Conservation (phyloP, 2,888 invertebrate species). For the Drosophila niveifrons region DNA sequence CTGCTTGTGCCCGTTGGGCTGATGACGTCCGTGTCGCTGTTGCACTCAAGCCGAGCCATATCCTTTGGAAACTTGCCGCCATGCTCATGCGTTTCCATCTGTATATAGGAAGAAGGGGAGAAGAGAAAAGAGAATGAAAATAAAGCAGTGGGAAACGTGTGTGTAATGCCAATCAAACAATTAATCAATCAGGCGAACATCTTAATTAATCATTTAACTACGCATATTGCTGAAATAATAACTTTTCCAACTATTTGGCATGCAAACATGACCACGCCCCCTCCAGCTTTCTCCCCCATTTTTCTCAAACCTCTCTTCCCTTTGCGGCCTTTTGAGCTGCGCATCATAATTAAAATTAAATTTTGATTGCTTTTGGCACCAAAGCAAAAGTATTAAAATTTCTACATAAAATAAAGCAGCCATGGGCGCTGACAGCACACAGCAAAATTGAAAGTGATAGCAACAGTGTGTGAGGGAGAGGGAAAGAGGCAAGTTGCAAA, state of each 20-base stretch:
- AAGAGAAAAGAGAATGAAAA: constrained; percentile 2
- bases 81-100: constrained; percentile 82
- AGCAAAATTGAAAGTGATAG: background rate
- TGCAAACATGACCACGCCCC: constrained; percentile 1
- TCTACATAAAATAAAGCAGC: constrained; percentile 36
- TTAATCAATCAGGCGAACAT: background rate
- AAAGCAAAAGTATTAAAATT: constrained; percentile 37
- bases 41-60: constrained; percentile 75
- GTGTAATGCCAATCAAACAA: background rate
- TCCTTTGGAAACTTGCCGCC: constrained; percentile 80
- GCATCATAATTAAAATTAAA: constrained; percentile 69
- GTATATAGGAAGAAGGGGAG: background rate
- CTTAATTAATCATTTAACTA: background rate
- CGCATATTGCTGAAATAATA: background rate
- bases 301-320: background rate
- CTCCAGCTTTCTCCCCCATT: background rate
- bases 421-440: constrained; percentile 19
- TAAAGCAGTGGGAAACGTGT: background rate
- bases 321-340: background rate
- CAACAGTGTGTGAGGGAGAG: background rate
- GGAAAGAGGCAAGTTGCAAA: background rate
- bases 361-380: constrained; percentile 56
- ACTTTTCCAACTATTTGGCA: constrained; percentile 2
- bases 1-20: constrained; percentile 83
- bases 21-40: constrained; percentile 82